Conservation (phyloP, 1,140 invertebrate species). For the Brachionus koreanus region DNA sequence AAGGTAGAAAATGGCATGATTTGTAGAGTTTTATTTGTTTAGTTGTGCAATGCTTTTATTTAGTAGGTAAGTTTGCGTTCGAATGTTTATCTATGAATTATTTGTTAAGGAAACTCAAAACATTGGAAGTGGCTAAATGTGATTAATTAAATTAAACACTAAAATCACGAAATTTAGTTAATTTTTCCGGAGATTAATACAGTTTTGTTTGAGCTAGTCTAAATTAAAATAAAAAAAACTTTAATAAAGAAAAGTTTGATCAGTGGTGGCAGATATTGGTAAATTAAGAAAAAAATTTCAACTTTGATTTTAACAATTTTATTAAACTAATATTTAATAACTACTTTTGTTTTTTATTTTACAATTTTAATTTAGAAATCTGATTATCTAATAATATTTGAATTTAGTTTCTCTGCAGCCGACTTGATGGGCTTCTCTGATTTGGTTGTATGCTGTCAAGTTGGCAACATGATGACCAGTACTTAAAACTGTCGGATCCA, state of each 20-base stretch:
- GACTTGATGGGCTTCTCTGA: constrained; percentile 1
- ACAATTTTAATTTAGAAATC: neutral
- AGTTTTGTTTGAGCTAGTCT: neutral
- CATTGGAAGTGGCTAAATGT: neutral
- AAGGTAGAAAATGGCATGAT: constrained; percentile 23
- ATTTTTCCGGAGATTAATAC: neutral
- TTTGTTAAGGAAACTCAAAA: neutral
- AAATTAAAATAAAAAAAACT: too few species aligned
- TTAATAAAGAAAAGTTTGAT: too few species aligned
- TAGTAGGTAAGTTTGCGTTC: neutral
- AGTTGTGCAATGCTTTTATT: constrained; percentile 14
- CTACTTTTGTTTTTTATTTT: neutral
- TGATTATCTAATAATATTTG: neutral
- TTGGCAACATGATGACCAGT: constrained; percentile 20
- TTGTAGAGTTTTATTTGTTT: neutral
- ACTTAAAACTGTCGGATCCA: constrained; percentile 27
- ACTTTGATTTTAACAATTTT: neutral
- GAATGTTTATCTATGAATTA: neutral
- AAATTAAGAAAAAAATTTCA: too few species aligned
- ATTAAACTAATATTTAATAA: neutral
- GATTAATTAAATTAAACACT: neutral
- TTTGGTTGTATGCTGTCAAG: neutral
- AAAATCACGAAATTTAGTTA: constrained; percentile 3
- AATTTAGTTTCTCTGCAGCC: constrained; percentile 34
- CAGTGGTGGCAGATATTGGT: too few species aligned